These are phyloP conservation scores for Phalacrocorax aristotelis DNA, from an alignment of 2,113 vertebrate species.

Conservation along the genomic window DNA sequence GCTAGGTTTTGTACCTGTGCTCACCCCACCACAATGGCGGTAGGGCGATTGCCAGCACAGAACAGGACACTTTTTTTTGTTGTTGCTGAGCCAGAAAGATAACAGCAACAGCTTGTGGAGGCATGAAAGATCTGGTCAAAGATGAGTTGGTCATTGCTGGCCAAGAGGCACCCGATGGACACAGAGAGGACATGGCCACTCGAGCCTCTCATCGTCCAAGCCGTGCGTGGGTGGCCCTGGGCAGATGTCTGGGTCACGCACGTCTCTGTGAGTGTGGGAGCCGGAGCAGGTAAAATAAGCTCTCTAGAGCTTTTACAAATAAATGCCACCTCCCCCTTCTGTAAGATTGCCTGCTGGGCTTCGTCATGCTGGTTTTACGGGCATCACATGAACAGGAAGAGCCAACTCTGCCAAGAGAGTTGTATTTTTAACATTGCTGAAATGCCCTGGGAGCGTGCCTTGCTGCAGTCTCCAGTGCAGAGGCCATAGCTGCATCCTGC, in stretches of 20 bases:
- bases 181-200: neutral
- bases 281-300: neutral
- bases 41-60: neutral
- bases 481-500: neutral
- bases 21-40: fast-evolving
- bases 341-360: neutral
- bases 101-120: neutral
- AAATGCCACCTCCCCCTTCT: neutral
- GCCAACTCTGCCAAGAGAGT: neutral
- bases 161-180: neutral
- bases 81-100: neutral
- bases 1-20: neutral
- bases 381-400: neutral
- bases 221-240: fast-evolving
- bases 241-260: fast-evolving
- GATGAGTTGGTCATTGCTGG: neutral
- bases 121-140: neutral
- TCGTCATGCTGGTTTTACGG: neutral
- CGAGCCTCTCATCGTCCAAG: neutral
- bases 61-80: neutral
- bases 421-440: neutral
- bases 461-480: neutral
- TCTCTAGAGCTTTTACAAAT: neutral
- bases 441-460: neutral
- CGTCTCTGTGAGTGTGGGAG: neutral